phyloP scores from a whole-genome alignment of 2,888 invertebrate species.

The Lypha dubia region DNA sequence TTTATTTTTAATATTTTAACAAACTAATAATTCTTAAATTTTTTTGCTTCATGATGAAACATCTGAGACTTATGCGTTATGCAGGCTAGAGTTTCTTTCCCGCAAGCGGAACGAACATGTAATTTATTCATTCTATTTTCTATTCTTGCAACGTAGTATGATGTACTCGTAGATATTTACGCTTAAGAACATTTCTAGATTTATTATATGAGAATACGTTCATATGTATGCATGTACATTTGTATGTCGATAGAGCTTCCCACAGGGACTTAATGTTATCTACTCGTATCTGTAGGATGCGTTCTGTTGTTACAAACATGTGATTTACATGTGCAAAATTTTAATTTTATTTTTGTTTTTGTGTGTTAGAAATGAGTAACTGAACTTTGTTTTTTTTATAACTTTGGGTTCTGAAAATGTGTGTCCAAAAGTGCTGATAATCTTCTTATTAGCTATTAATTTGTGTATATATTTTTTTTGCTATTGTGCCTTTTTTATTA shows the following conservation, averaged over 20 bases:
- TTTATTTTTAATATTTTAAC: slow-evolving; percentile 3
- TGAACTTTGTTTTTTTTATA: neutral
- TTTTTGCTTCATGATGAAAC: neutral
- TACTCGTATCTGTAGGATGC: neutral
- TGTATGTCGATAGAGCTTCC: slow-evolving; percentile 15
- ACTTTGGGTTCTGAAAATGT: neutral
- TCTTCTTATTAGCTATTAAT: slow-evolving; percentile 24
- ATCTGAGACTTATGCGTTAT: neutral
- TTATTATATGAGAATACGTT: neutral
- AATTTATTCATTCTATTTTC: neutral
- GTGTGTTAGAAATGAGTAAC: slow-evolving; percentile 10
- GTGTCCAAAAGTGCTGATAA: neutral
- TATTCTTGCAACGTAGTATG: neutral
- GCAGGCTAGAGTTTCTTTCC: neutral
- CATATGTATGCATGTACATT: too few species aligned
- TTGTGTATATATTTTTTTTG: slow-evolving; percentile 39
- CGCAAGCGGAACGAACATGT: slow-evolving; percentile 29
- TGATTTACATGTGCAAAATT: slow-evolving; percentile 45
- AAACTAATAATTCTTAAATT: slow-evolving; percentile 44
- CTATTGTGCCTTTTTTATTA: slow-evolving; percentile 9
- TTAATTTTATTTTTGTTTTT: neutral
- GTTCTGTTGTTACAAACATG: slow-evolving; percentile 11
- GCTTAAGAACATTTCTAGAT: neutral
- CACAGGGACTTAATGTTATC: slow-evolving; percentile 12
- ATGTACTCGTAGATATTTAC: too few species aligned